phyloP scores from a whole-genome alignment of 2,888 invertebrate species.

The Euproctis similis region DNA sequence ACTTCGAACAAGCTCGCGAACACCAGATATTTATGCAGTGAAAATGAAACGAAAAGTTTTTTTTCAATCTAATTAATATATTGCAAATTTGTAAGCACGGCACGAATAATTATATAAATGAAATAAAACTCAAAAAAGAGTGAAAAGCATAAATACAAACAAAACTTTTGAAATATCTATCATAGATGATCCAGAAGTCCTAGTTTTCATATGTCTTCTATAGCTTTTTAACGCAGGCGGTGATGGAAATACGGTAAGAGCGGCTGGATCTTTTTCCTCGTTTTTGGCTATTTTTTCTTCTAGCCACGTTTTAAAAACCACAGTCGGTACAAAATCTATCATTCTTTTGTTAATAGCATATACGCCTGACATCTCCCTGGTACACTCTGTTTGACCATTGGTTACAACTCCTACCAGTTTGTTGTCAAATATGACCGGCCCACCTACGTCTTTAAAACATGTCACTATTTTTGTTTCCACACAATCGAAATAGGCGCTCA shows the following conservation, averaged over 20 bases:
- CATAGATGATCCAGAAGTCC: too few species aligned
- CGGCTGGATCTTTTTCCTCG: slow-evolving; percentile 32
- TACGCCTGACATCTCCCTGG: slow-evolving; percentile 44
- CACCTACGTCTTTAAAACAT: slow-evolving; percentile 60
- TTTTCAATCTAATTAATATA: too few species aligned
- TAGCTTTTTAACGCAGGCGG: slow-evolving; percentile 19
- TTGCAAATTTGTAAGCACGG: too few species aligned
- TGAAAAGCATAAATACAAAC: too few species aligned
- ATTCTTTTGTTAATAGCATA: slow-evolving; percentile 53
- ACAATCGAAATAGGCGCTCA: slow-evolving; percentile 52
- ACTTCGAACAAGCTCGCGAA: too few species aligned
- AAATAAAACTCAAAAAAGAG: too few species aligned
- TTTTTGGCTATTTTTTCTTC: slow-evolving; percentile 53
- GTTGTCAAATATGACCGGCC: slow-evolving; percentile 49
- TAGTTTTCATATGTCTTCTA: neutral
- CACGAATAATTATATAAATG: too few species aligned
- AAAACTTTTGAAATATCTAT: too few species aligned
- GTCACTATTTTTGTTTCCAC: slow-evolving; percentile 55
- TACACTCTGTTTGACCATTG: slow-evolving; percentile 47
- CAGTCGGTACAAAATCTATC: slow-evolving; percentile 47
- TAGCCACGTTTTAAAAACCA: slow-evolving; percentile 54
- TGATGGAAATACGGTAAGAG: slow-evolving; percentile 38
- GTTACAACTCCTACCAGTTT: slow-evolving; percentile 53
- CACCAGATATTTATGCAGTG: too few species aligned
- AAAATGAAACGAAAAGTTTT: too few species aligned